phyloP scores from a whole-genome alignment of 1,140 invertebrate genomes.

The Formica selysi region DNA sequence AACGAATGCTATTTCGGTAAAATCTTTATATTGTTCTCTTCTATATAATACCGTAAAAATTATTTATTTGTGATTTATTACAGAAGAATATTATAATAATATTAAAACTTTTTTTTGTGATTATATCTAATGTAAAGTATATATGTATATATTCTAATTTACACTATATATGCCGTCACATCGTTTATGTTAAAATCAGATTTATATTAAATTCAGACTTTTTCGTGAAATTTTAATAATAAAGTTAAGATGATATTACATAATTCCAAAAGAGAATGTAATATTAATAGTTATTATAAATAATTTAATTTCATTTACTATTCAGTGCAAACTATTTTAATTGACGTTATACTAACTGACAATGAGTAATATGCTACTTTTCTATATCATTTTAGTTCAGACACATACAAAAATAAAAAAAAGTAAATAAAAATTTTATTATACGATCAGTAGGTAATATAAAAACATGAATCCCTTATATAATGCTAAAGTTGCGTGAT shows the following conservation, averaged over 20 bases:
- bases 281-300: neutral
- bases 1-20: neutral
- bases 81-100: conserved; percentile 3
- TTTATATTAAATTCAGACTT: neutral
- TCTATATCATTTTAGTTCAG: neutral
- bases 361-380: neutral
- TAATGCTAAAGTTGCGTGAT: neutral
- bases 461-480: too few species aligned
- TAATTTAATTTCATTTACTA: neutral
- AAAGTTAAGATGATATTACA: too few species aligned
- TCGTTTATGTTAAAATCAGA: neutral
- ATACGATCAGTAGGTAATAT: neutral
- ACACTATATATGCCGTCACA: neutral
- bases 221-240: too few species aligned
- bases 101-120: neutral
- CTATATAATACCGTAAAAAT: neutral
- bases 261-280: too few species aligned
- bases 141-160: neutral
- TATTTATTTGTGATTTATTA: neutral
- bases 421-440: neutral
- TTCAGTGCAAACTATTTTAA: neutral
- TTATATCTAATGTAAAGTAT: neutral
- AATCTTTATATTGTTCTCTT: neutral
- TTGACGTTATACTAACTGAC: neutral
- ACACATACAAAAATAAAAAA: neutral